Evolutionary conservation across 2,797 vertebrate genomes (phyloP).

Genomic region (Pangasius macronema): DNA sequence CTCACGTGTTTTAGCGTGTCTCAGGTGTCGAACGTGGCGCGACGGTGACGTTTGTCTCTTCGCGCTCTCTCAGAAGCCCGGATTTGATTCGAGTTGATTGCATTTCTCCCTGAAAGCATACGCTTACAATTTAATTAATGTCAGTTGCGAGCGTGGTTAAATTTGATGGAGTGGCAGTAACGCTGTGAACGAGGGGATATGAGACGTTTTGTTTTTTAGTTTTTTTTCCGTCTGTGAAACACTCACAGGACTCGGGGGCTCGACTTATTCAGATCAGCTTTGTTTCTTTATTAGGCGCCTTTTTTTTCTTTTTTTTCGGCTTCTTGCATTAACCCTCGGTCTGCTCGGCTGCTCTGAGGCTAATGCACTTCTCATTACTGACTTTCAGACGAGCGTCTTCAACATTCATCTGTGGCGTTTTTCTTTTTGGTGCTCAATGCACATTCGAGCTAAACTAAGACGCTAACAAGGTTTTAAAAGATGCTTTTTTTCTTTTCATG

Average conservation of each 20-base stretch:
- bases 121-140: slow-evolving; percentile 31
- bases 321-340: slow-evolving; percentile 29
- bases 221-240: slow-evolving; percentile 15
- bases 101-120: slow-evolving; percentile 24
- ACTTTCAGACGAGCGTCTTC: slow-evolving; percentile 57
- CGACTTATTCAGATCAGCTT: slow-evolving; percentile 31
- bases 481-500: neutral
- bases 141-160: slow-evolving; percentile 24
- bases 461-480: slow-evolving; percentile 64
- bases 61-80: neutral
- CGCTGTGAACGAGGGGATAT: neutral
- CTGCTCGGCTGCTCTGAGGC: slow-evolving; percentile 21
- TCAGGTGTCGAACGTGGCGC: neutral
- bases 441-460: slow-evolving; percentile 40
- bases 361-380: slow-evolving; percentile 51
- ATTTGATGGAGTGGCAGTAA: slow-evolving; percentile 31
- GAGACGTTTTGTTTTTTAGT: neutral
- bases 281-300: slow-evolving; percentile 32
- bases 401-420: slow-evolving; percentile 60
- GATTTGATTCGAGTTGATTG: slow-evolving; percentile 9
- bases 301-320: neutral
- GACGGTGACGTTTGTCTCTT: slow-evolving; percentile 6
- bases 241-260: slow-evolving; percentile 3
- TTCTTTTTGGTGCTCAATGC: slow-evolving; percentile 32
- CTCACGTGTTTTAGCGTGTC: neutral